Percentiles rank a stretch among this genome's conserved stretches.
These are phyloP conservation scores for Drosophila guanche DNA, from an alignment of 1,140 invertebrate species.

Conservation along the genomic window DNA sequence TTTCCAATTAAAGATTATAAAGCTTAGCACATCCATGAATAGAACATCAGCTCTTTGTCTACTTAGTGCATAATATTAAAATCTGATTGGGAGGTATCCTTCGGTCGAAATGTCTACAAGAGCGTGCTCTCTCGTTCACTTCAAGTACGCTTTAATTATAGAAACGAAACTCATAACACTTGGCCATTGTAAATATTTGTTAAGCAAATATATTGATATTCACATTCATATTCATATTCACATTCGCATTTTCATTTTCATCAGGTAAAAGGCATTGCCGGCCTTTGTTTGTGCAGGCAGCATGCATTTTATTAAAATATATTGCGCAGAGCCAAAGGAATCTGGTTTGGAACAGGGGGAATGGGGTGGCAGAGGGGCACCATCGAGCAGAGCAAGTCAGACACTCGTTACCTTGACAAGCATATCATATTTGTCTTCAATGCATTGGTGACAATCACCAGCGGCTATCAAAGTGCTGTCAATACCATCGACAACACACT, in stretches of 20 bases:
- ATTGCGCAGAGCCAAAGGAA: slow-evolving; percentile 20
- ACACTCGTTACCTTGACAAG: slow-evolving; percentile 65
- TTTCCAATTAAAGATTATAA: neutral
- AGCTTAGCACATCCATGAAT: neutral
- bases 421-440: slow-evolving; percentile 70
- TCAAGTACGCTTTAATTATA: slow-evolving; percentile 46
- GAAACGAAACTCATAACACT: slow-evolving; percentile 20
- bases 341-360: too few relatives aligned
- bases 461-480: slow-evolving; percentile 67
- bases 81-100: too few relatives aligned
- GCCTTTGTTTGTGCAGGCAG: slow-evolving; percentile 60
- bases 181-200: slow-evolving; percentile 61
- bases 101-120: too few relatives aligned
- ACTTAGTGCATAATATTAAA: too few relatives aligned
- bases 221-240: slow-evolving; percentile 27
- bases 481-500: slow-evolving; percentile 63
- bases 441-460: slow-evolving; percentile 73
- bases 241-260: slow-evolving; percentile 31
- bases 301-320: slow-evolving; percentile 73
- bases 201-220: slow-evolving; percentile 42
- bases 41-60: neutral
- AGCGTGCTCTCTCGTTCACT: too few relatives aligned
- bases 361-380: too few relatives aligned
- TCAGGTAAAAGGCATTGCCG: slow-evolving; percentile 40
- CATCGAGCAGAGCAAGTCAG: slow-evolving; percentile 11